phyloP scores from a whole-genome alignment of 2,113 vertebrate species.

The Hyperopisus bebe region DNA sequence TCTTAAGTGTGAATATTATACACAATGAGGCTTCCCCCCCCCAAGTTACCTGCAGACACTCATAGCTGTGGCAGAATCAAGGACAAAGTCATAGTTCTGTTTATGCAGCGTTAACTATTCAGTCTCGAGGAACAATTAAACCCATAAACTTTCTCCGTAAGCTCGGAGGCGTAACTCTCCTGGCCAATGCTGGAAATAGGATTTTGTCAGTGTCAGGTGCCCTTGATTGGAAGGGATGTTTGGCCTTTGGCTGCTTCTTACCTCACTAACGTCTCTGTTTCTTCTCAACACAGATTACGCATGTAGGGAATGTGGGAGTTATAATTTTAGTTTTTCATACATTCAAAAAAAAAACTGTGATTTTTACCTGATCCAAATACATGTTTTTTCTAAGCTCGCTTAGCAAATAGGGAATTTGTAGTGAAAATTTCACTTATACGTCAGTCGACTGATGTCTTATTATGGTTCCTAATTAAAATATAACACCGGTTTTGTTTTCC shows the following conservation, averaged over 20 bases:
- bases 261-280: neutral
- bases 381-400: neutral
- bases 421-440: neutral
- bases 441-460: neutral
- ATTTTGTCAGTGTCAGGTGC: neutral
- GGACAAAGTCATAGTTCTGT: slow-evolving; percentile 37
- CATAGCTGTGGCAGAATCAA: slow-evolving; percentile 30
- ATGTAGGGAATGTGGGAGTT: neutral
- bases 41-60: slow-evolving; percentile 33
- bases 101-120: slow-evolving; percentile 41
- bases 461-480: neutral
- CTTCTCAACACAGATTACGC: neutral
- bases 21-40: slow-evolving; percentile 30
- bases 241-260: neutral
- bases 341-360: neutral
- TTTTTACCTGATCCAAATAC: neutral
- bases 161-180: neutral
- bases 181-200: neutral
- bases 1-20: slow-evolving; percentile 72
- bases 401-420: neutral
- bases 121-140: slow-evolving; percentile 41
- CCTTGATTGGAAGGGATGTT: neutral
- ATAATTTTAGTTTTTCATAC: neutral
- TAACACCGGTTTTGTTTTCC: neutral
- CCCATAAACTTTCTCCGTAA: slow-evolving; percentile 40